Evolutionary conservation across 2,797 vertebrate genomes (phyloP).

Genomic region (Scomberomorus guttatus): DNA sequence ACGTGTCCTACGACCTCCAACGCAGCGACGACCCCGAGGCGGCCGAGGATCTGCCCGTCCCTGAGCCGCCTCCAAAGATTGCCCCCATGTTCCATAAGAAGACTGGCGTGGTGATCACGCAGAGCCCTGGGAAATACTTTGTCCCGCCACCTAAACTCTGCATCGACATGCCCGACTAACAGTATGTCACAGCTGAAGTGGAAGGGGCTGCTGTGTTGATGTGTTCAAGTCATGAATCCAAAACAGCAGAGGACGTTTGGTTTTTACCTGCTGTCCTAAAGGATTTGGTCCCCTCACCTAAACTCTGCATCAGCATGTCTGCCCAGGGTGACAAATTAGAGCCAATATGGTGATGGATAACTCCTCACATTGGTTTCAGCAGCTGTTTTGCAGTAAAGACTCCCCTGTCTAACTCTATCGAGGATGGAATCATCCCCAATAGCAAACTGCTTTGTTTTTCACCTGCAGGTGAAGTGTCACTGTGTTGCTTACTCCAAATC

Average conservation of each 20-base stretch:
- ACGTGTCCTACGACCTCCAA: constrained; percentile 97
- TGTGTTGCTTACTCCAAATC: constrained; percentile 21
- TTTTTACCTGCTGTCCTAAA: constrained; percentile 38
- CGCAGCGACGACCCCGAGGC: constrained; percentile 93
- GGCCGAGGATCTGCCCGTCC: constrained; percentile 90
- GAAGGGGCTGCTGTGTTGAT: neutral
- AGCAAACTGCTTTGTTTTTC: constrained; percentile 24
- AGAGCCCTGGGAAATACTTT: constrained; percentile 97
- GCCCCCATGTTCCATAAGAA: constrained; percentile 99
- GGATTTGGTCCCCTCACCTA: constrained; percentile 17
- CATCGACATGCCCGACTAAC: constrained; percentile 97
- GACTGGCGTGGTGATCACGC: constrained; percentile 96
- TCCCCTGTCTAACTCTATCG: too few species aligned
- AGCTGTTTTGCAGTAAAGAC: neutral
- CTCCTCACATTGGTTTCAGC: neutral
- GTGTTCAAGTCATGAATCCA: neutral
- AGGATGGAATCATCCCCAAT: too few species aligned
- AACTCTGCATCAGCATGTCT: constrained; percentile 17
- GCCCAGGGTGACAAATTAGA: neutral
- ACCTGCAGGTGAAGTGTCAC: constrained; percentile 24
- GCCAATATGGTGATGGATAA: neutral
- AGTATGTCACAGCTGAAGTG: accelerated
- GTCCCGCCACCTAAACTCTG: constrained; percentile 96
- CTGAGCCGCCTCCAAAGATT: constrained; percentile 94
- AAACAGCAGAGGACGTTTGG: constrained; percentile 42